Evolutionary conservation across 2,888 invertebrate species (phyloP), one percentile per base, ranked within the genome.

Genomic region (Formica aserva): DNA sequence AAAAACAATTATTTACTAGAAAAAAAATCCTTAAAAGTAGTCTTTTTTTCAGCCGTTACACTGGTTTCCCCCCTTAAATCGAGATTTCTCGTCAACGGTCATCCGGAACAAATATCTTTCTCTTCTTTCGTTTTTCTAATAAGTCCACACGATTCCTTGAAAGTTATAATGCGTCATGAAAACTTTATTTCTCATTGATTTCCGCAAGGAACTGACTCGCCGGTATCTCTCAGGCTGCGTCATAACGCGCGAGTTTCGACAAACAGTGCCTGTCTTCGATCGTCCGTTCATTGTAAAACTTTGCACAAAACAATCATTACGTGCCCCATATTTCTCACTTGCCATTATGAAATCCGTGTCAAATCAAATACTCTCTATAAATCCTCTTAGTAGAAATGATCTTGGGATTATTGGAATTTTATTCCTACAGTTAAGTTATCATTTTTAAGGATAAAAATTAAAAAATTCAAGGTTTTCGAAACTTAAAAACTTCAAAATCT

Each of bases 111-210:
- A 57, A 78, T 57, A 45, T 13, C 32, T 22, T n/a, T 18, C 13
- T 26, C 45, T 67, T 41, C 6, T 32, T 80, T 52, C 32, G 6
- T 48, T 48, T 67, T 67, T 26, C 0, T 63, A 77, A 57, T 57
- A 71, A 60, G n/a, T 62, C 8, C 13, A 13, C n/a, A 8, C 15
- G 22, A 35, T 55, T 55, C 8, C 26, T 32, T n/a, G 32, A 35
- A 26, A 26, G 35, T 71, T 35, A 78, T 77, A 65, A 67, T 26
- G 29, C 32, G 71, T 83, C 83, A 87, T 87, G 83, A 86, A 89
- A 89, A 85, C 85, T 89, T 89, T 77, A 84, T 86, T 80, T 83
- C 35, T 82, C 89, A 89, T 89, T 84, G 89, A 89, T 89, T 83
- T 83, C 9, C 57, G 67, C 78, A 69, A 74, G 66, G 81, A 82